A percentile compares a stretch with the other conserved stretches of the same genome.
phyloP scores from a whole-genome alignment of 2,113 vertebrate genomes.

The Platysteira castanea region DNA sequence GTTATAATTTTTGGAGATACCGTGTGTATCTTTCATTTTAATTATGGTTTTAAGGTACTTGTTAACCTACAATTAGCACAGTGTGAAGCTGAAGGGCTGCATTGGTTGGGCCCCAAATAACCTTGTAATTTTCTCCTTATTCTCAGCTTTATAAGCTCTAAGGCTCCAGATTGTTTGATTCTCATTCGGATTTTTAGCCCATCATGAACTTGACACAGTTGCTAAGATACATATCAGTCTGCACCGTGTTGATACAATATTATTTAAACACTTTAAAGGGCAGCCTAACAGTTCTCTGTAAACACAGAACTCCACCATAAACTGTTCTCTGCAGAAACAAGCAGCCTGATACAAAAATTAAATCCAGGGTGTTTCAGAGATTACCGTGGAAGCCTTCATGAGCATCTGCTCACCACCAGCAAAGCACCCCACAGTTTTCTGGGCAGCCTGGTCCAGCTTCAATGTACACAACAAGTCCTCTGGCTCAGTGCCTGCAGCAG shows the following conservation, averaged over 20 bases:
- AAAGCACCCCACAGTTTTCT: not conserved
- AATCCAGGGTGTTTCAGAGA: not conserved
- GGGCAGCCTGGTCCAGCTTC: not conserved
- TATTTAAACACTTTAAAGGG: conserved; percentile 63
- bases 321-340: not conserved
- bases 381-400: not conserved
- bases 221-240: conserved; percentile 61
- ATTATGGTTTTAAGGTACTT: not conserved
- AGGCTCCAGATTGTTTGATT: conserved; percentile 51
- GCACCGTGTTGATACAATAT: conserved; percentile 50
- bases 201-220: conserved; percentile 50
- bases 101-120: not conserved
- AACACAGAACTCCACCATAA: not conserved
- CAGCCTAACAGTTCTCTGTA: conserved; percentile 49
- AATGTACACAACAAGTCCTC: rapidly evolving
- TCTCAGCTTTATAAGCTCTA: not conserved
- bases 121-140: conserved; percentile 6
- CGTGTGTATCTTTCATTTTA: not conserved
- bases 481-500: not conserved
- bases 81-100: not conserved
- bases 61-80: not conserved
- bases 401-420: not conserved
- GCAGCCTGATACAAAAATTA: not conserved
- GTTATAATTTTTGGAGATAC: not conserved
- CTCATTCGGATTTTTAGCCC: conserved; percentile 45